A percentile compares a stretch with the other conserved stretches of the same genome.
These are phyloP conservation scores for Scaeva pyrastri DNA, from an alignment of 2,888 invertebrate genomes.

Conservation along the genomic window DNA sequence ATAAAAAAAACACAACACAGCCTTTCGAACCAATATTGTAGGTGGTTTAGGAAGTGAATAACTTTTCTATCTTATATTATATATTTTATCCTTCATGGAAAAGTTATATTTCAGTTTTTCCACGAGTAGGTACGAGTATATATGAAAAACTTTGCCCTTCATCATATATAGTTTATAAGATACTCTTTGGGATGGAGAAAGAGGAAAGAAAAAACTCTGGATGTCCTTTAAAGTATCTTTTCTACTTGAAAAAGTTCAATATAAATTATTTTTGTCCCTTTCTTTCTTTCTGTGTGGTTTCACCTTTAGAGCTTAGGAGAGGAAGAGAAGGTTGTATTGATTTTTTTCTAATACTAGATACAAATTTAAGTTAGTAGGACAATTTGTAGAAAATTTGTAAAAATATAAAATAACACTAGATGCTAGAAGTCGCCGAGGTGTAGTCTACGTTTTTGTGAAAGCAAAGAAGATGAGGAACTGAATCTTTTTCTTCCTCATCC, in stretches of 20 bases:
- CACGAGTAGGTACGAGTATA: too few species aligned
- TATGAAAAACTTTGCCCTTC: conserved; percentile 17
- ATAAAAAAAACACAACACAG: neutral
- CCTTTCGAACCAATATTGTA: neutral
- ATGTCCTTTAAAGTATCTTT: conserved; percentile 36
- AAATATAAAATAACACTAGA: too few species aligned
- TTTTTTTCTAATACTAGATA: neutral
- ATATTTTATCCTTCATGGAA: neutral
- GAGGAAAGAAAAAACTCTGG: too few species aligned
- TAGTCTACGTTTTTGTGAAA: too few species aligned
- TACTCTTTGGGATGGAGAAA: neutral
- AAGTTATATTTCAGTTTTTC: neutral
- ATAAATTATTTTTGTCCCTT: neutral
- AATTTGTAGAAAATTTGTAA: too few species aligned
- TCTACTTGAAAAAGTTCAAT: neutral
- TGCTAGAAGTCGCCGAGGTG: too few species aligned
- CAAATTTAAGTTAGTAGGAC: neutral
- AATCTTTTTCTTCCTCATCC: too few species aligned
- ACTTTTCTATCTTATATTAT: conserved; percentile 8
- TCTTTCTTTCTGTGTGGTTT: conserved; percentile 2
- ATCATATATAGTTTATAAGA: neutral
- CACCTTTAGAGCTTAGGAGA: conserved; percentile 5
- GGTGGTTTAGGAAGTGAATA: conserved; percentile 6
- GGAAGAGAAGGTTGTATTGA: conserved; percentile 5
- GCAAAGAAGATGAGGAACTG: too few species aligned